Evolutionary conservation across 2,113 vertebrate species (phyloP).

Genomic region (Gambusia holbrooki): DNA sequence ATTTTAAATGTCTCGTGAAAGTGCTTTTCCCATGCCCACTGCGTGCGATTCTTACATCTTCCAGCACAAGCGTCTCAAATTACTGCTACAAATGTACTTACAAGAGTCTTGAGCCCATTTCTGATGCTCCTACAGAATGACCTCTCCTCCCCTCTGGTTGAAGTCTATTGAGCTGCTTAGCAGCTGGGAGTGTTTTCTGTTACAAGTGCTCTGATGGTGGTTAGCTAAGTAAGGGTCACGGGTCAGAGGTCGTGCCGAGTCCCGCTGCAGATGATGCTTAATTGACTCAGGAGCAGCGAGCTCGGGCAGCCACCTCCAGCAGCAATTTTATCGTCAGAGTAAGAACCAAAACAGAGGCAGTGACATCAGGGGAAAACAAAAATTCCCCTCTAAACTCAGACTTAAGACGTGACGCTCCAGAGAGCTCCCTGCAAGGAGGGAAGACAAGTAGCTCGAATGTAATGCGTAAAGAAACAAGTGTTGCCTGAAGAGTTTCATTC

Average conservation of each 20-base stretch:
- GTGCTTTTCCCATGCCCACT: not conserved
- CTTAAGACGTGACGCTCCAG: no score
- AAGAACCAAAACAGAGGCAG: no score
- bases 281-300: slow-evolving; percentile 43
- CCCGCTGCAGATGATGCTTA: slow-evolving; percentile 59
- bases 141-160: slow-evolving; percentile 59
- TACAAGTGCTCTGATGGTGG: slow-evolving; percentile 56
- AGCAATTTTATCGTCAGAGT: not conserved
- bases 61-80: slow-evolving; percentile 53
- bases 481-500: no score
- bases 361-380: no score
- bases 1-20: not conserved
- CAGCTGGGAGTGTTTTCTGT: slow-evolving; percentile 75
- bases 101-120: slow-evolving; percentile 34
- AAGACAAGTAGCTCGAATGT: no score
- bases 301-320: slow-evolving; percentile 34
- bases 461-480: no score
- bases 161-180: slow-evolving; percentile 61
- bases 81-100: slow-evolving; percentile 44
- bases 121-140: slow-evolving; percentile 34
- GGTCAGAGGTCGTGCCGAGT: slow-evolving; percentile 63
- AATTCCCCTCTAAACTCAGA: no score
- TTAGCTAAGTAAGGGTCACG: slow-evolving; percentile 61
- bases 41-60: slow-evolving; percentile 19
- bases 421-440: no score